Evolutionary conservation across 2,888 invertebrate species (phyloP), one percentile per base, ranked within the genome.

Genomic region (Synanthedon andrenaeformis): DNA sequence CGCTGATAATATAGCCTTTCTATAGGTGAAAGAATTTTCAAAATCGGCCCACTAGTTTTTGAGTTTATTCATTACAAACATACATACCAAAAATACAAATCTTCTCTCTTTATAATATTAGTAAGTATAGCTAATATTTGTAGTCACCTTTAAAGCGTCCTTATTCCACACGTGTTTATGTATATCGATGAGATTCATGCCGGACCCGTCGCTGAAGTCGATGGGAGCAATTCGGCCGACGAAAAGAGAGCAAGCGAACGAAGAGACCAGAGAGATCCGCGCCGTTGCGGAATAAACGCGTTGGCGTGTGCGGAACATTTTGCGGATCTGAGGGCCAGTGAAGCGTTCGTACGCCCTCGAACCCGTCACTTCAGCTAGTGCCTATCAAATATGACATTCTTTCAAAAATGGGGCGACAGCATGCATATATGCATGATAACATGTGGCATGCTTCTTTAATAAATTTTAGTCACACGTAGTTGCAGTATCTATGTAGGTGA

Each of bases 171-270:
- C 82, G 79, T 93, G 93, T 0, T 82, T 89, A 41, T 85, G 90
- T 52, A 99, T 94, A 75, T 98, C 92, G 64, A 99, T 85, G 14
- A 99, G 86, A 83, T 99, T 99, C 97, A 97, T 99, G 13, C 99
- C 99, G 0, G 97, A 97, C 1, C 93, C 98, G 77, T 99, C 99
- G 0, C 96, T 91, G 60, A 90, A 90, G 79, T 99, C 99, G 52
- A 99, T 96, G 0, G 96, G 93, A 0, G 97, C 97, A 59, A 96
- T 92, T 65, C 91, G 89, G 1, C 98, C 98, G 48, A 96, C 79
- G 72, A 99, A 93, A 53, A 99, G 78, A 0, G 96, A 95, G 57
- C 95, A 95, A 0, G 93, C 90, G 80, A 99, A 99, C 63, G 96
- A 98, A 69, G 98, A 98, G 4, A 99, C 92, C 49, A 99, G 86